These are phyloP conservation scores for Mycetomoellerius zeteki DNA, from an alignment of 1,140 invertebrate genomes.

Conservation along the genomic window DNA sequence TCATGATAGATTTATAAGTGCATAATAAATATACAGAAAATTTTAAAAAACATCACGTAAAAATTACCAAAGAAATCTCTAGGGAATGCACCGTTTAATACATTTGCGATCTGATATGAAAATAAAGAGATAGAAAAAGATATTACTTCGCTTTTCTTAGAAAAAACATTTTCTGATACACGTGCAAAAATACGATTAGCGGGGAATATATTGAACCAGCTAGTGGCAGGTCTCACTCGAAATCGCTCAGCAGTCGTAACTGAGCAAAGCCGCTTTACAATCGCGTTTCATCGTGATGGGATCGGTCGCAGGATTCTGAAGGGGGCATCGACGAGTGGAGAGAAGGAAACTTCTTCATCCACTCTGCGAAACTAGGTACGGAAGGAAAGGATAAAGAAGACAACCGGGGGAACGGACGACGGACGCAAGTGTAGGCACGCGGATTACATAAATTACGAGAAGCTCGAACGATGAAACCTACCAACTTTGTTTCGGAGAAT, in stretches of 20 bases:
- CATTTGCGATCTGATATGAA: neutral
- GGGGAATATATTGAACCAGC: conserved; percentile 22
- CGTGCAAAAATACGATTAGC: conserved; percentile 48
- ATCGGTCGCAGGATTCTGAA: conserved; percentile 63
- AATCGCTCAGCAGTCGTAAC: conserved; percentile 1
- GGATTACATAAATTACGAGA: conserved; percentile 74
- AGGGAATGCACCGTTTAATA: neutral
- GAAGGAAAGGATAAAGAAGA: neutral
- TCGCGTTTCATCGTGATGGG: conserved; percentile 25
- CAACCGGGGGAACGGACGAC: neutral
- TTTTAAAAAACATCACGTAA: neutral
- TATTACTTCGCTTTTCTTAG: neutral
- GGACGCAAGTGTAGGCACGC: conserved; percentile 24
- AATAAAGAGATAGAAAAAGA: neutral
- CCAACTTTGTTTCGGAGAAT: conserved; percentile 16
- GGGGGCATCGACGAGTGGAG: neutral
- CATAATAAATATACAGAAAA: neutral
- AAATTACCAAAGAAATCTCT: neutral
- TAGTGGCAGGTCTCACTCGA: neutral
- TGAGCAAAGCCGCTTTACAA: conserved; percentile 65
- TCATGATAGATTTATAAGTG: neutral
- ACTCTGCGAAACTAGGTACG: conserved; percentile 39
- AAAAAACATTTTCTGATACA: conserved; percentile 29
- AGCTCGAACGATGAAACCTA: conserved; percentile 54
- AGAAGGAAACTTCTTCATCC: conserved; percentile 71